Percentiles rank a stretch among this genome's conserved stretches.
Conservation (phyloP, 2,797 vertebrate species). For the Semaprochilodus insignis region DNA sequence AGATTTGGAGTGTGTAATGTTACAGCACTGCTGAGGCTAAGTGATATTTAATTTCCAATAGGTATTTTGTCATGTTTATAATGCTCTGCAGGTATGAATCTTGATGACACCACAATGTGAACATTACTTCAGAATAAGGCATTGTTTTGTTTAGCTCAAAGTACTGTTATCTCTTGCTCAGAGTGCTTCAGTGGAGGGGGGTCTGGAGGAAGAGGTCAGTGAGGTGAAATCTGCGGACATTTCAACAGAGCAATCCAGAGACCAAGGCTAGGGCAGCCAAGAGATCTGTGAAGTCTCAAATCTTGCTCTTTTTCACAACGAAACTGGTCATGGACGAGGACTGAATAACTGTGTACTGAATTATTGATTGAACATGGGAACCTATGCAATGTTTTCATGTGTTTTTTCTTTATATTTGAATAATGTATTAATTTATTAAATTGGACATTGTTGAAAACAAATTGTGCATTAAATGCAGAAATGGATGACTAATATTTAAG, state of each 20-base stretch:
- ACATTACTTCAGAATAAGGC: neutral
- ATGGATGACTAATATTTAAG: neutral
- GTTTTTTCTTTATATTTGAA: conserved; percentile 16
- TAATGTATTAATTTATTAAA: conserved; percentile 37
- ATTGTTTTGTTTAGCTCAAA: neutral
- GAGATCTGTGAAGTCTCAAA: neutral
- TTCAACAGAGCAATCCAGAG: conserved; percentile 10
- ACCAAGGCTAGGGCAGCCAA: conserved; percentile 24
- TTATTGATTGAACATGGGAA: neutral
- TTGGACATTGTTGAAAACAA: neutral
- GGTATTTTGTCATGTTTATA: neutral
- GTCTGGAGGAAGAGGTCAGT: conserved; percentile 12
- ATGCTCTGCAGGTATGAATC: neutral
- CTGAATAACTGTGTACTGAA: conserved; percentile 15
- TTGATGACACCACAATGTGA: neutral
- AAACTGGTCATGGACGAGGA: neutral
- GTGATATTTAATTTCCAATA: neutral
- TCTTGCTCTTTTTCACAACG: neutral
- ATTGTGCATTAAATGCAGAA: conserved; percentile 16
- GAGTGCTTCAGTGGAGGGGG: conserved; percentile 11
- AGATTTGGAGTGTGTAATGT: conserved; percentile 52
- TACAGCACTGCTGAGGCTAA: neutral
- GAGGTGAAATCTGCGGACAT: conserved; percentile 8
- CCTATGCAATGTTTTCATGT: conserved; percentile 24
- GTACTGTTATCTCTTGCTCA: conserved; percentile 1